phyloP scores from a whole-genome alignment of 30 jellyfish, hydroid and myxozoan species.

The Clytia hemisphaerica region DNA sequence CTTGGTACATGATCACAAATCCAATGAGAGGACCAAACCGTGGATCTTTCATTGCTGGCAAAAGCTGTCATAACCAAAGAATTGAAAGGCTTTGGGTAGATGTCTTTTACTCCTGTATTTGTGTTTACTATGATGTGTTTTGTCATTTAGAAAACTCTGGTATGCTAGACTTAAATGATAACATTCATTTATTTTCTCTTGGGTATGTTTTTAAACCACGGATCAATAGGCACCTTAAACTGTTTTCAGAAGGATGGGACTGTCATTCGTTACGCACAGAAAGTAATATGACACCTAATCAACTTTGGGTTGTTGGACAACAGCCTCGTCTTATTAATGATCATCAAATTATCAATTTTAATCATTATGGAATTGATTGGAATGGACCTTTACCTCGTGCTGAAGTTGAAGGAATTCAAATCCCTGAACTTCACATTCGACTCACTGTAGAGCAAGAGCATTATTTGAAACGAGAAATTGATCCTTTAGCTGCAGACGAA shows the following conservation, averaged over 20 bases:
- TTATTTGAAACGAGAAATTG: no score
- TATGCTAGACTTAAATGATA: not conserved
- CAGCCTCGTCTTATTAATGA: not conserved
- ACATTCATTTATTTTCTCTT: not conserved
- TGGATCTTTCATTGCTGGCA: constrained; percentile 23
- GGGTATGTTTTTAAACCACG: constrained; percentile 14
- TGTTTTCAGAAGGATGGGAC: constrained; percentile 27
- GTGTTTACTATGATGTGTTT: not conserved
- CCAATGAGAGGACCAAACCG: constrained; percentile 22
- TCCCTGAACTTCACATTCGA: no score
- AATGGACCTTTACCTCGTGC: no score
- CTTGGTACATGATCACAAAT: constrained; percentile 34
- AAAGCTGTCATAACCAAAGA: constrained; percentile 1
- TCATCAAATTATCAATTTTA: not conserved
- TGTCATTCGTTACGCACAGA: constrained; percentile 10
- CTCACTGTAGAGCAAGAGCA: no score
- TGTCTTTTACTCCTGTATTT: not conserved
- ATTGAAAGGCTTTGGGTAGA: constrained; percentile 19
- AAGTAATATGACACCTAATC: constrained; percentile 5
- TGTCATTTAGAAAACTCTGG: not conserved
- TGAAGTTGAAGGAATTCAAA: no score
- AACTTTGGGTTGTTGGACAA: constrained; percentile 16
- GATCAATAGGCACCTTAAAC: constrained; percentile 3
- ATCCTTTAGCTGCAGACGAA: no score
- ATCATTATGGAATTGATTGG: not conserved